These are phyloP conservation scores for Brachyistius frenatus DNA, from an alignment of 2,113 vertebrate species.

Conservation along the genomic window DNA sequence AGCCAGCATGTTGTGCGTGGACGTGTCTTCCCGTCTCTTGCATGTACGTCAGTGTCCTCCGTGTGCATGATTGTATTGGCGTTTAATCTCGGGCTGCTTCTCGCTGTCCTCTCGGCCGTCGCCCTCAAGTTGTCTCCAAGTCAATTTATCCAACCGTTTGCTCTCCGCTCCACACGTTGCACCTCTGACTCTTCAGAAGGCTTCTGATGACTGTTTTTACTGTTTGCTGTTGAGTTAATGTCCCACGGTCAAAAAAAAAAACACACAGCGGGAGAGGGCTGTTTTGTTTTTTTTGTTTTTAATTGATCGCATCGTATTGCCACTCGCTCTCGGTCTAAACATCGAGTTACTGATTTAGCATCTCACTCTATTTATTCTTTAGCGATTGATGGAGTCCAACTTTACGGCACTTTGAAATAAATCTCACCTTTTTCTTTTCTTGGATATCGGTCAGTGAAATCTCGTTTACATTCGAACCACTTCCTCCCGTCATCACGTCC, in stretches of 20 bases:
- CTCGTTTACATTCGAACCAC: constrained; percentile 33
- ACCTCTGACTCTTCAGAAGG: constrained; percentile 26
- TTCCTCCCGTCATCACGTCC: constrained; percentile 30
- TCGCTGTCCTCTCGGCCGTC: background rate
- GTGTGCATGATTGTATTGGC: constrained; percentile 66
- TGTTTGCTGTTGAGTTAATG: constrained; percentile 10
- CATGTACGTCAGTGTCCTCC: constrained; percentile 56
- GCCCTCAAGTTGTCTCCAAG: constrained; percentile 17
- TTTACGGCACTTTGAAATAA: constrained; percentile 50
- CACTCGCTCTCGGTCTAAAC: background rate
- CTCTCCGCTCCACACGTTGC: background rate
- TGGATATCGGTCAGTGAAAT: constrained; percentile 16
- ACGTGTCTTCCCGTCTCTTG: constrained; percentile 54
- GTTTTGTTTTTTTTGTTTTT: background rate
- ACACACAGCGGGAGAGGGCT: constrained; percentile 40
- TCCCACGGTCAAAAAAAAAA: constrained; percentile 34
- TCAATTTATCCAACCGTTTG: constrained; percentile 9
- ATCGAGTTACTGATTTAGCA: constrained; percentile 14
- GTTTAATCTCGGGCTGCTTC: constrained; percentile 36
- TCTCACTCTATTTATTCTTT: constrained; percentile 11
- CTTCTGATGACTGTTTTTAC: constrained; percentile 65
- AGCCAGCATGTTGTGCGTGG: background rate
- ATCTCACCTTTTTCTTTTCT: constrained; percentile 8
- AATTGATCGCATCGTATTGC: background rate
- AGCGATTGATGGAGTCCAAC: constrained; percentile 4